phyloP scores from a whole-genome alignment of 2,113 vertebrate genomes.

The Herpetotheres cachinnans region DNA sequence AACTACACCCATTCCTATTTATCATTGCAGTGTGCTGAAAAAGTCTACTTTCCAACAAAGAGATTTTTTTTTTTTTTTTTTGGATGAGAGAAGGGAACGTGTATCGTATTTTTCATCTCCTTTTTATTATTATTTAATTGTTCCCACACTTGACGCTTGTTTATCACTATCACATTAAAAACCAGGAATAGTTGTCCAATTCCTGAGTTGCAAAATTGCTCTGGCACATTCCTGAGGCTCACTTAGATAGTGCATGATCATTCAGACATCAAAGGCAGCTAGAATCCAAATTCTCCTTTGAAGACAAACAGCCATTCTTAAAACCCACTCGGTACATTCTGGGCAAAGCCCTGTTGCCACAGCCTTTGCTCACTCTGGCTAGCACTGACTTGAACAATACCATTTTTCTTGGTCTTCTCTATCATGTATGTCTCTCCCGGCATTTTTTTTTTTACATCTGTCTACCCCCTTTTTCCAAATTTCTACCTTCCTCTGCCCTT shows the following conservation, averaged over 20 bases:
- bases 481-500: not conserved
- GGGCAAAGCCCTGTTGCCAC: not conserved
- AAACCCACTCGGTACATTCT: not conserved
- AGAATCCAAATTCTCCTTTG: not conserved
- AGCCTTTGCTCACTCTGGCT: not conserved
- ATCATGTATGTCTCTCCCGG: not conserved
- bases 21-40: not conserved
- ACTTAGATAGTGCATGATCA: not conserved
- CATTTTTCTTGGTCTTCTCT: not conserved
- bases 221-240: not conserved
- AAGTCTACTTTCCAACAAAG: not conserved
- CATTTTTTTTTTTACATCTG: not conserved
- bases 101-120: not conserved
- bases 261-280: not conserved
- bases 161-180: slow-evolving; percentile 3
- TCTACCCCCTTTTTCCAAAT: not conserved
- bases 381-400: not conserved
- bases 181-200: not conserved
- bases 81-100: not conserved
- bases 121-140: slow-evolving; percentile 29
- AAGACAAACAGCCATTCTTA: not conserved
- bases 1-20: not conserved
- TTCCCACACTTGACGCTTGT: not conserved
- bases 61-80: not conserved
- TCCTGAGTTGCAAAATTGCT: not conserved